A percentile compares a stretch with the other conserved stretches of the same genome.
Conservation (phyloP, 2,113 vertebrate genomes). For the Ploceus nigricollis region DNA sequence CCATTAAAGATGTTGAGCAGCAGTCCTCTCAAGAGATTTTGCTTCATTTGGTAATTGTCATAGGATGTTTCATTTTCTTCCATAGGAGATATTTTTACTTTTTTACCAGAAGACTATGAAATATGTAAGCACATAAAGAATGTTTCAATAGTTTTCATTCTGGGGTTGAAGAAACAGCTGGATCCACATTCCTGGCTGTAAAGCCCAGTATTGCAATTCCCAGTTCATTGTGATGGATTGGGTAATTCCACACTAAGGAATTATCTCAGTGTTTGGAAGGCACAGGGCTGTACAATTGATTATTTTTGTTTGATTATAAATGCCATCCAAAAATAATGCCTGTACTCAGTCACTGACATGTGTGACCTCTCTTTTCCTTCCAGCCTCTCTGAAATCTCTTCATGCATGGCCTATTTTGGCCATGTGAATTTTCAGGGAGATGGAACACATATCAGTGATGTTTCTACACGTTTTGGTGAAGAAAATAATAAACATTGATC, state of each 20-base stretch:
- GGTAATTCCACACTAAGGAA: conserved; percentile 31
- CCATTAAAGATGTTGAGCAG: neutral
- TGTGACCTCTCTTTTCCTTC: neutral
- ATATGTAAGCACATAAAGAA: neutral
- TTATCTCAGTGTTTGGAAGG: conserved; percentile 37
- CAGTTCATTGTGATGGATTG: conserved; percentile 23
- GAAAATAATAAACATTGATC: neutral
- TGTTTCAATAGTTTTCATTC: neutral
- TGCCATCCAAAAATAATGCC: conserved; percentile 8
- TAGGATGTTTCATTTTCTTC: neutral
- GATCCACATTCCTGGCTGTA: conserved; percentile 30
- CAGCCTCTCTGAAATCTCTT: neutral
- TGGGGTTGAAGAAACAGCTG: conserved; percentile 39
- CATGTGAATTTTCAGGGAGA: neutral
- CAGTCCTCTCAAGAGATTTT: neutral
- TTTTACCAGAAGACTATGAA: conserved; percentile 16
- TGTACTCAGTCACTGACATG: neutral
- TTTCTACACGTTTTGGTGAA: neutral
- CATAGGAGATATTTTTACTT: neutral
- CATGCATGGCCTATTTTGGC: neutral
- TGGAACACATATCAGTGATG: neutral
- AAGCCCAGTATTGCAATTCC: conserved; percentile 6
- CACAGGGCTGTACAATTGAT: conserved; percentile 16
- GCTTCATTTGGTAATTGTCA: neutral
- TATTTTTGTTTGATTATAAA: conserved; percentile 53